Conservation (phyloP, 2,113 vertebrate species). For the Sardina pilchardus region DNA sequence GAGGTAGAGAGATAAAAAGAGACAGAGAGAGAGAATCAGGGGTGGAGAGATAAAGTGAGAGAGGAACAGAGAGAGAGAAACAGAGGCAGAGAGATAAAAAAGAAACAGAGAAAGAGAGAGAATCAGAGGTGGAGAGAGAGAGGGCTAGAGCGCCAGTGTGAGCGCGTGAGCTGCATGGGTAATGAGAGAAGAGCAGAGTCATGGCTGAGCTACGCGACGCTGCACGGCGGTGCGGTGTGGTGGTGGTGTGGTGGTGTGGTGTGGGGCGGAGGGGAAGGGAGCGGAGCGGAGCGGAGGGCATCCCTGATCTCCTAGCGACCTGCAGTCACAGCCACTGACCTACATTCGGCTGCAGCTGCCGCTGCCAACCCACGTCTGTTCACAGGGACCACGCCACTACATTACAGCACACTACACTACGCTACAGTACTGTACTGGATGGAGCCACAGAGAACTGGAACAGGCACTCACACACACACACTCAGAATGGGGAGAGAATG, state of each 20-base stretch:
- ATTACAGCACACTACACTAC: background rate
- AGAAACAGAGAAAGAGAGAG: too few relatives aligned
- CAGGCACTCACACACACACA: background rate
- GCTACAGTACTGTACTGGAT: too few relatives aligned
- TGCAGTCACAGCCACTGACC: constrained; percentile 39
- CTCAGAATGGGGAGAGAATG: too few relatives aligned
- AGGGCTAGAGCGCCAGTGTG: background rate
- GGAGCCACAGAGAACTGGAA: background rate
- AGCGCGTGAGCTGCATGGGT: background rate
- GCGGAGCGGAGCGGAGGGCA: background rate
- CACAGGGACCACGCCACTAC: background rate
- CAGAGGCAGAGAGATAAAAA: background rate
- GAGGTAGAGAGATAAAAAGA: background rate
- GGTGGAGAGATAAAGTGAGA: too few relatives aligned
- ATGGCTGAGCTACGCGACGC: constrained; percentile 23
- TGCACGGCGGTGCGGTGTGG: too few relatives aligned
- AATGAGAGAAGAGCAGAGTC: background rate
- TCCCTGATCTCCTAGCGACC: constrained; percentile 32
- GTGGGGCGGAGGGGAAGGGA: too few relatives aligned
- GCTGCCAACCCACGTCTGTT: background rate
- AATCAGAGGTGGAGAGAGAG: too few relatives aligned
- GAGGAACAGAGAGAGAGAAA: too few relatives aligned
- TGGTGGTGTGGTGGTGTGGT: too few relatives aligned
- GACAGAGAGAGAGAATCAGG: too few relatives aligned
- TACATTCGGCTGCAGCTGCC: constrained; percentile 33